phyloP scores from a whole-genome alignment of 1,140 invertebrate genomes.

The Arctopsyche grandis region DNA sequence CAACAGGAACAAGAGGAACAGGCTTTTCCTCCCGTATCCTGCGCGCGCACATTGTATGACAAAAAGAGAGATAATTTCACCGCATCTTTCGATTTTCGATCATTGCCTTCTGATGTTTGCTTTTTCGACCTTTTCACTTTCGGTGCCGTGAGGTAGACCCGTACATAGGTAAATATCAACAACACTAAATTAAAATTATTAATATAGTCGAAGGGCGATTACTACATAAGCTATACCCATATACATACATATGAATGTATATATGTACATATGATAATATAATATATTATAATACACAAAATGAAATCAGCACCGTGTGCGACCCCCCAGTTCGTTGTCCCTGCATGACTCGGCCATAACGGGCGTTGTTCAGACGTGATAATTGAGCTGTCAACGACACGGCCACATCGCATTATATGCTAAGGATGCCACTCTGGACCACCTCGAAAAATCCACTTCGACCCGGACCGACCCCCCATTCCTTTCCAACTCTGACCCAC shows the following conservation, averaged over 20 bases:
- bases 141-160: too few relatives aligned
- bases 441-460: not conserved
- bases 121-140: too few relatives aligned
- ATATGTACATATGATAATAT: not conserved
- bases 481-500: not conserved
- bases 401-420: not conserved
- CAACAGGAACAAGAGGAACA: too few relatives aligned
- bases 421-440: not conserved
- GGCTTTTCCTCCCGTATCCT: too few relatives aligned
- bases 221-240: not conserved
- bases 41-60: too few relatives aligned
- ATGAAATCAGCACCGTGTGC: not conserved
- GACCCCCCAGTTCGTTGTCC: not conserved
- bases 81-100: too few relatives aligned
- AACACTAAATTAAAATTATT: too few relatives aligned
- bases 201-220: too few relatives aligned
- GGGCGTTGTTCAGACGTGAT: constrained; percentile 29
- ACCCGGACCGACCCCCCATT: not conserved
- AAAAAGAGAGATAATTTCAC: too few relatives aligned
- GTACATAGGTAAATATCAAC: too few relatives aligned
- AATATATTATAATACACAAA: not conserved
- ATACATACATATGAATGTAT: not conserved
- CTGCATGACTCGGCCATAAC: constrained; percentile 9
- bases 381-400: constrained; percentile 39
- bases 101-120: too few relatives aligned